Base-by-base conservation (phyloP, 1,140 invertebrate genomes). In the Drosophila persimilis region DNA sequence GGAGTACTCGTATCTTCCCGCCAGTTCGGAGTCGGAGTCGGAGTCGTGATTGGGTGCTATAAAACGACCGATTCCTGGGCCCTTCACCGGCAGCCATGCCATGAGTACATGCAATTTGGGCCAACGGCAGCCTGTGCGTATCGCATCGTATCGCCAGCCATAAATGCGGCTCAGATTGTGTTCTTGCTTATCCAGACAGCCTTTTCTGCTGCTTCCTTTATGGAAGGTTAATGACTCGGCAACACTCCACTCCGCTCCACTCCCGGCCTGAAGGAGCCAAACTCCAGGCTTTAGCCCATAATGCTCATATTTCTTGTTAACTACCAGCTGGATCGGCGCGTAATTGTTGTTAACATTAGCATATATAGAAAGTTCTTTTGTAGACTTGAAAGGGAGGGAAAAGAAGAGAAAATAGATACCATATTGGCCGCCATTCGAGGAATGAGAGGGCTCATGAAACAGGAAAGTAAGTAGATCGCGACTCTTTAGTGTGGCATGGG, bases 31-130 rank as follows among this genome's bases (percentile, higher is more conserved):
- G 45, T 39, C 15, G 15, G 15, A 15, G 15, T 15, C 15, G 15
- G 15, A 15, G 62, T 81, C 69, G 61, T 86, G 77, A 73, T 74
- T 77, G 81, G 35, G 50, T 35, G 44, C 50, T 50, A 80, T 86
- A 80, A 85, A 70, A 43, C 11, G n/a, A 26, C 44, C 6, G 52
- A 57, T 31, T 70, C 51, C 22, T 2, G 26, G 31, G 9, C 11
- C 9, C 2, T 17, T 17, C 39, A 15, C 48, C 26, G 50, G 17
- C 17, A 50, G 13, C 39, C 41, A 62, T 44, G 66, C 64, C 35
- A 64, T 70, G 66, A 57, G 66, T 69, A 57, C 44, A 70, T 57
- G 63, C 66, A 70, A 64, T 70, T 70, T 69, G 48, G 13, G 29
- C 26, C 44, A 31, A 20, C 20, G 13, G 8, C 0, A 20, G 29